Evolutionary conservation across 1,140 invertebrate species (phyloP).

Genomic region (Panonychus citri): DNA sequence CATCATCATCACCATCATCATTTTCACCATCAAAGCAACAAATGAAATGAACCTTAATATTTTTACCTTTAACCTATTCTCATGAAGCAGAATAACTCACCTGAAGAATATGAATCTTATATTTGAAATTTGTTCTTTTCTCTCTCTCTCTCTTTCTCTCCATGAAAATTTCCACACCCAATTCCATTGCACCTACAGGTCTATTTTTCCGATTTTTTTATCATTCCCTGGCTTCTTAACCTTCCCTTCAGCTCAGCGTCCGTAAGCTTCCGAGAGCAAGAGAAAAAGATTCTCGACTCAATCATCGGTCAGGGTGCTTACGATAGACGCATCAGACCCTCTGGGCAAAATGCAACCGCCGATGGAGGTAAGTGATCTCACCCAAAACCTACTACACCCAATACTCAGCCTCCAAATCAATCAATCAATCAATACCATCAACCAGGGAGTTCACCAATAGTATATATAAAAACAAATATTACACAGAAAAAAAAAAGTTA

Average conservation of each 20-base stretch:
- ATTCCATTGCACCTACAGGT: background rate
- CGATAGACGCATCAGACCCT: conserved; percentile 70
- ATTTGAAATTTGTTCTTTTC: background rate
- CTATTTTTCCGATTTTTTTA: background rate
- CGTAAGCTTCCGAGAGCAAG: conserved; percentile 63
- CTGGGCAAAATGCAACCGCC: conserved; percentile 74
- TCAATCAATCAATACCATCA: too few species aligned
- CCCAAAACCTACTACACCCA: too few species aligned
- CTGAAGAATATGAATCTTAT: too few species aligned
- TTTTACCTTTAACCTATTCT: too few species aligned
- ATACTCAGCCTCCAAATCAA: too few species aligned
- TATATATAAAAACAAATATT: too few species aligned
- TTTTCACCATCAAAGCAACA: too few species aligned
- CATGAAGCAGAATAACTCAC: too few species aligned
- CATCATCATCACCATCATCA: too few species aligned
- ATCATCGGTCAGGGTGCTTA: conserved; percentile 67
- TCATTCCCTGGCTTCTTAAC: background rate
- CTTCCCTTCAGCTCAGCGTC: background rate
- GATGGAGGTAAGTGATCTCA: conserved; percentile 21
- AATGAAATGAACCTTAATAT: too few species aligned
- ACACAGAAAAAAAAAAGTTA: too few species aligned
- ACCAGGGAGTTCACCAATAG: too few species aligned
- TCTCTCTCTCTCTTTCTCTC: background rate
- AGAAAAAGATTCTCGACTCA: conserved; percentile 74
- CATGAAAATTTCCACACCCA: background rate